These are phyloP conservation scores for Girardinichthys multiradiatus DNA, from an alignment of 2,113 vertebrate species.

Conservation along the genomic window DNA sequence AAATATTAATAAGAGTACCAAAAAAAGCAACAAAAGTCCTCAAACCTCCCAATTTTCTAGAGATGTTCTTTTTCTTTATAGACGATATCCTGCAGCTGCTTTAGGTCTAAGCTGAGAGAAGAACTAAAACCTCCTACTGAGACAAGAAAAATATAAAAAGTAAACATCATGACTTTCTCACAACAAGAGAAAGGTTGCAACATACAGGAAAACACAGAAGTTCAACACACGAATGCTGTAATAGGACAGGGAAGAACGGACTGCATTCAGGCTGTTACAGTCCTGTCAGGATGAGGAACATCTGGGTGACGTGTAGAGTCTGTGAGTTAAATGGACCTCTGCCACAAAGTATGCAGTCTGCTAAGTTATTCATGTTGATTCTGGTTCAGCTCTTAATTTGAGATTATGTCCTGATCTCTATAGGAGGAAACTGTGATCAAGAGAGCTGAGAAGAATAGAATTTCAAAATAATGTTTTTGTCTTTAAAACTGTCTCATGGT, in stretches of 20 bases:
- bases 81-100: conserved; percentile 41
- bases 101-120: conserved; percentile 47
- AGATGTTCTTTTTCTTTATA: conserved; percentile 40
- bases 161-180: conserved; percentile 85
- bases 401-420: background rate
- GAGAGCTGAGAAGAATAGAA: background rate
- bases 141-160: conserved; percentile 77
- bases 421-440: background rate
- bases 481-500: background rate
- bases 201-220: conserved; percentile 76
- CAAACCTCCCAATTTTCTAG: conserved; percentile 39
- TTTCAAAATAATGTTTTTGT: no score
- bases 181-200: conserved; percentile 71
- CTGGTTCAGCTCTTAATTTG: background rate
- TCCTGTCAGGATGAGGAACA: conserved; percentile 32
- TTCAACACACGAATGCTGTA: conserved; percentile 77
- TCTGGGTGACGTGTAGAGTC: conserved; percentile 19
- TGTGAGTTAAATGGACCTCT: background rate
- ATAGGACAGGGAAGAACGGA: conserved; percentile 68
- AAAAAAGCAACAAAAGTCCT: conserved; percentile 49
- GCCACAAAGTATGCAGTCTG: background rate
- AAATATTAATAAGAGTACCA: conserved; percentile 45
- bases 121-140: conserved; percentile 67
- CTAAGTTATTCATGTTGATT: background rate
- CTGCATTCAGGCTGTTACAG: conserved; percentile 37